Evolutionary conservation across 1,140 invertebrate species (phyloP), one percentile per base, ranked within the genome.

Genomic region (Globodera ellingtonae): DNA sequence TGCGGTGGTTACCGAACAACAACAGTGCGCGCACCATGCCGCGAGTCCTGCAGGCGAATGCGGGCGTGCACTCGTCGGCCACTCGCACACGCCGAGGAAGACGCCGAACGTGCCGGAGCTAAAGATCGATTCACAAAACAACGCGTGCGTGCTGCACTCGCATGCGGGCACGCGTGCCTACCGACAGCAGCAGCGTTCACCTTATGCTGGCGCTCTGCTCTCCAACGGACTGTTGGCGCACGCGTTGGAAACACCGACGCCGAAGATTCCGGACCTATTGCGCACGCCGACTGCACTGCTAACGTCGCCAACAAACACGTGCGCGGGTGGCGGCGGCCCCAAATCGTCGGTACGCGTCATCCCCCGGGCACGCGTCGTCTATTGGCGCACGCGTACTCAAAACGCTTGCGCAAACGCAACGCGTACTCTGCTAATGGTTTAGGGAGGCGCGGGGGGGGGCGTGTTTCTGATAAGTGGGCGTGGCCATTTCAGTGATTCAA

Each of bases 241-340:
- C 69, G 65, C 69, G 1, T 67, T 77, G 69, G 75, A 77, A 47
- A 77, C 75, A 13, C 75, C 75, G 65, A 77, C 75, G 69, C 75
- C 75, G 21, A 77, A 77, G 69, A 62, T 77, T 24, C 75, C 75
- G 44, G 75, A 77, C 50, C 65, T 69, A 35, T 67, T 77, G n/a
- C 65, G 75, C 65, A 77, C 75, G 21, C 75, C 75, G 21, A 77
- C 75, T 46, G 75, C 75, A 18, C 48, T 77, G 69, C 75, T 77
- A 10, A 46, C 75, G 15, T 77, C 75, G 69, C 75, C 75, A 24
- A 77, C 75, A 15, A 77, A 44, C 48, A 48, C 52, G 18, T 62
- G 50, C 48, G 52, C 18, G 44, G 48, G 56, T 13, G 24, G 67
- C 24, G 35, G 35, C 67, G 56, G 56, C 56, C 56, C 56, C 13